Evolutionary conservation across 2,888 invertebrate species (phyloP).

Genomic region (Cyclophora punctaria): DNA sequence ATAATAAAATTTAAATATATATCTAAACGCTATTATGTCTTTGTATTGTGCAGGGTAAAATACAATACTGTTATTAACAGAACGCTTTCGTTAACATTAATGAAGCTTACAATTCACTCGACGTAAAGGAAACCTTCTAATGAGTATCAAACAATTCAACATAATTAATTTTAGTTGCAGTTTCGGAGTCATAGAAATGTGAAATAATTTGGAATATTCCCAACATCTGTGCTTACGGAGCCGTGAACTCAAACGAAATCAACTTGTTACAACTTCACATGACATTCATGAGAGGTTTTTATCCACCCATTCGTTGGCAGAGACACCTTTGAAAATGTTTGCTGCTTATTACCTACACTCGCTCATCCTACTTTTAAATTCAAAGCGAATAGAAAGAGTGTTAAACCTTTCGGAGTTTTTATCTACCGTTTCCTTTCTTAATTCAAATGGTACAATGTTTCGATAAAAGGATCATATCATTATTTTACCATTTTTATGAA

Average conservation of each 20-base stretch:
- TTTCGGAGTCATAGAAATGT: conserved; percentile 13
- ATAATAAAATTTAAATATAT: too few species aligned
- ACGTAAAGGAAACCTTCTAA: conserved; percentile 14
- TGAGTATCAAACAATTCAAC: conserved; percentile 21
- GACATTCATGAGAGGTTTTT: conserved; percentile 5
- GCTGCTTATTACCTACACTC: background rate
- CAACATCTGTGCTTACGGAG: conserved; percentile 14
- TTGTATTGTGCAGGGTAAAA: too few species aligned
- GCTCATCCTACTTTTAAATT: too few species aligned
- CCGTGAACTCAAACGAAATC: conserved; percentile 24
- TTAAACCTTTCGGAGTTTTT: too few species aligned
- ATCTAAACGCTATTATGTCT: too few species aligned
- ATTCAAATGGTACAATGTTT: too few species aligned
- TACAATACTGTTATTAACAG: conserved; percentile 7
- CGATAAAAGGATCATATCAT: too few species aligned
- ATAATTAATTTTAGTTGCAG: conserved; percentile 21
- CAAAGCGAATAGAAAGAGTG: too few species aligned
- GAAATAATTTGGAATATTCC: conserved; percentile 26
- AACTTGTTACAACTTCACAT: conserved; percentile 19
- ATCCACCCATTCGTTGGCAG: conserved; percentile 5
- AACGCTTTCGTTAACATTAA: conserved; percentile 14
- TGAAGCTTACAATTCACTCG: conserved; percentile 6
- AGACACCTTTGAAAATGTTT: conserved; percentile 1
- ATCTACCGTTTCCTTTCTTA: too few species aligned
- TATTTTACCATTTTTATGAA: too few species aligned